Evolutionary conservation across 30 jellyfish, hydroid and myxozoan genomes (phyloP).

Genomic region (Catostylus mosaicus): DNA sequence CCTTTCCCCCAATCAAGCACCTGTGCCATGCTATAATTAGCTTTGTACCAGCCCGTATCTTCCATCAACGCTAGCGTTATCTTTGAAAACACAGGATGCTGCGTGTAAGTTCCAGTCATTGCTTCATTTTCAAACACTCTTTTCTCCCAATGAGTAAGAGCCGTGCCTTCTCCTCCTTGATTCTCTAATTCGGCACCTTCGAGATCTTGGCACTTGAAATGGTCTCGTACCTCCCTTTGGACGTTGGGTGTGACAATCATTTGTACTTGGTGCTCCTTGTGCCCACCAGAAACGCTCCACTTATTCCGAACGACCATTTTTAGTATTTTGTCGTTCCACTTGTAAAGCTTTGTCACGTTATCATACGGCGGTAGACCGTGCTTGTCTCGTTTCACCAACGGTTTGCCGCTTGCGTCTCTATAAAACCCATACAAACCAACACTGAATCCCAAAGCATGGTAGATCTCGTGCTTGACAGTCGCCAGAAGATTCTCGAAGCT

Average conservation of each 20-base stretch:
- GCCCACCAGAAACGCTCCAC: conserved; percentile 96
- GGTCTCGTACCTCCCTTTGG: conserved; percentile 79
- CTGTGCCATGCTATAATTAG: conserved; percentile 90
- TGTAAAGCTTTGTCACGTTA: conserved; percentile 60
- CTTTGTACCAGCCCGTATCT: conserved; percentile 97
- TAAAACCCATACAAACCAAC: conserved; percentile 92
- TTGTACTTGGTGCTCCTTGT: conserved; percentile 80
- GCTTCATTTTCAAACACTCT: conserved; percentile 94
- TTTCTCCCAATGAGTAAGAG: conserved; percentile 95
- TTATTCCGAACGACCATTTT: conserved; percentile 63
- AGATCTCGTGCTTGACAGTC: conserved; percentile 91
- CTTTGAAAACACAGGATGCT: conserved; percentile 92
- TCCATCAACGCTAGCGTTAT: conserved; percentile 92
- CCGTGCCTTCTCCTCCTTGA: conserved; percentile 98
- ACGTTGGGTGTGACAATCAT: conserved; percentile 93
- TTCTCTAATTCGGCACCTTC: conserved; percentile 97
- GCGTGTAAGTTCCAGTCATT: conserved; percentile 97
- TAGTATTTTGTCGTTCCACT: conserved; percentile 81
- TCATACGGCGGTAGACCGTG: conserved; percentile 91
- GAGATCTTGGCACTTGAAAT: conserved; percentile 76
- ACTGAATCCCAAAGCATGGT: conserved; percentile 94
- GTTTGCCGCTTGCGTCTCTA: conserved; percentile 81
- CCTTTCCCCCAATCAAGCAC: conserved; percentile 91
- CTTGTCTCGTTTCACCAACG: conserved; percentile 73
- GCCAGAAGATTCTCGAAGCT: conserved; percentile 86